Conservation (phyloP, 2,797 vertebrate genomes). For the Danio tinwini region DNA sequence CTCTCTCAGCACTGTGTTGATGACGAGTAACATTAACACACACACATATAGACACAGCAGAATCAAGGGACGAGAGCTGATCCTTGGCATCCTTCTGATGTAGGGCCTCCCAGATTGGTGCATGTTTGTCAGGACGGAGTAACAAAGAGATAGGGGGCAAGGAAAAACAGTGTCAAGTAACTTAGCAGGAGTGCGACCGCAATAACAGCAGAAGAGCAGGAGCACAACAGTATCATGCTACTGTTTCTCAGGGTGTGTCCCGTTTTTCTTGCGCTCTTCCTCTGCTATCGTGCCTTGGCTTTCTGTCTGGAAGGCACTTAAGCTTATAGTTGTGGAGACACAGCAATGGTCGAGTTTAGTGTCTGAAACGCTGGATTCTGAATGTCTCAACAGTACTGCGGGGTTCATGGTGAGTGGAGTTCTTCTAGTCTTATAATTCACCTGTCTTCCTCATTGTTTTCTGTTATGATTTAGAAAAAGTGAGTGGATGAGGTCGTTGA, state of each 20-base stretch:
- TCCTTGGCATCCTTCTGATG: conserved; percentile 56
- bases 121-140: conserved; percentile 10
- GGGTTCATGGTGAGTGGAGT: conserved; percentile 58
- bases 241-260: conserved; percentile 49
- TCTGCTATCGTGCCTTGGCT: conserved; percentile 61
- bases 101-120: conserved; percentile 61
- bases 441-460: background rate
- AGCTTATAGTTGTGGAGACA: background rate
- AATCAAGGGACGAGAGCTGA: conserved; percentile 5
- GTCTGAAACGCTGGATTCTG: conserved; percentile 35
- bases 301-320: conserved; percentile 42
- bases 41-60: conserved; percentile 38
- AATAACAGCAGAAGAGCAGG: conserved; percentile 45
- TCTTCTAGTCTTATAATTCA: background rate
- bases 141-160: conserved; percentile 19
- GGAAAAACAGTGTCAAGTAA: conserved; percentile 37
- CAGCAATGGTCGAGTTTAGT: conserved; percentile 30
- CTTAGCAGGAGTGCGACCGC: conserved; percentile 43
- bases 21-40: conserved; percentile 30
- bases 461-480: background rate
- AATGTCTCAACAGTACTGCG: conserved; percentile 48
- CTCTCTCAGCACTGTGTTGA: conserved; percentile 33
- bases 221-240: conserved; percentile 55
- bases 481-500: background rate
- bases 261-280: conserved; percentile 30